Conservation (phyloP, 2,888 invertebrate genomes). For the Theristus sp. region DNA sequence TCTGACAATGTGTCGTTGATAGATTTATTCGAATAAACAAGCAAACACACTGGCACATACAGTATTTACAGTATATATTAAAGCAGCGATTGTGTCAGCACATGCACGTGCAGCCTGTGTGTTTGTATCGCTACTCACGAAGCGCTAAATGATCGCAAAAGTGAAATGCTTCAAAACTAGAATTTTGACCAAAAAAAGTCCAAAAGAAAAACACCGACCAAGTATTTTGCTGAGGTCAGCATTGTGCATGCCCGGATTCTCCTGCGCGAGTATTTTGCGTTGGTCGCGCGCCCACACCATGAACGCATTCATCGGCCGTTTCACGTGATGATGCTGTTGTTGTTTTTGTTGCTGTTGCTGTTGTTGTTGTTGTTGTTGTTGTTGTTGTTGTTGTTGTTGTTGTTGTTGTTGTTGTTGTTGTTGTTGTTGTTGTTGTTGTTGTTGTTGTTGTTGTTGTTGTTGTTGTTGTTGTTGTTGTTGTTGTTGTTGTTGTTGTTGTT, state of each 20-base stretch:
- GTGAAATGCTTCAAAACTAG: too few relatives aligned
- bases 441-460: not conserved
- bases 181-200: not conserved
- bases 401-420: not conserved
- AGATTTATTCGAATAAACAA: too few relatives aligned
- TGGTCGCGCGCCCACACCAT: constrained; percentile 8
- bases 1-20: too few relatives aligned
- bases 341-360: too few relatives aligned
- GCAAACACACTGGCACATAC: too few relatives aligned
- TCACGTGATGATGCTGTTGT: not conserved
- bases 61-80: too few relatives aligned
- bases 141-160: too few relatives aligned
- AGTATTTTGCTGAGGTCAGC: constrained; percentile 10
- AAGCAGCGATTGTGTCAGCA: too few relatives aligned
- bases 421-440: not conserved
- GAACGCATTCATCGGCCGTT: constrained; percentile 9
- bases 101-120: too few relatives aligned
- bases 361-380: not conserved
- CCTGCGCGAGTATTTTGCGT: constrained; percentile 4
- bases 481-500: not conserved
- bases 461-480: not conserved
- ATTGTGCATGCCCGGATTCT: constrained; percentile 9
- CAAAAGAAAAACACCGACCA: constrained; percentile 4
- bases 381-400: not conserved
- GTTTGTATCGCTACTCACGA: too few relatives aligned